Evolutionary conservation across 2,113 vertebrate species (phyloP).

Genomic region (Rana temporaria): DNA sequence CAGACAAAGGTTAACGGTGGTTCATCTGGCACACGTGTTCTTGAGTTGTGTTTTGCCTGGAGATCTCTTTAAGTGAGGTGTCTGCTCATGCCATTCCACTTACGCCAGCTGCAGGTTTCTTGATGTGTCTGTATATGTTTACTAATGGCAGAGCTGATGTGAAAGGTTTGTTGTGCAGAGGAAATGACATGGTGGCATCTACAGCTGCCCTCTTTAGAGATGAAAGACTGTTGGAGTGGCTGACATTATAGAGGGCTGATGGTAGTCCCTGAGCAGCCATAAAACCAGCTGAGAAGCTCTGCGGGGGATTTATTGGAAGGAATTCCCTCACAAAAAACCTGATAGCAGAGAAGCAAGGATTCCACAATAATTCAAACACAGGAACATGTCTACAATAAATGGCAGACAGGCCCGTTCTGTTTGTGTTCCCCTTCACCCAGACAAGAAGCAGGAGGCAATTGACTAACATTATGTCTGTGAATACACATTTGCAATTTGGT

Average conservation of each 20-base stretch:
- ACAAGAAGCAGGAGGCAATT: slow-evolving; percentile 26
- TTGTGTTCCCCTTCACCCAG: slow-evolving; percentile 6
- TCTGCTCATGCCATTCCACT: no score
- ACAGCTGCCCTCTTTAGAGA: background rate
- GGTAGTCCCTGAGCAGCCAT: slow-evolving; percentile 12
- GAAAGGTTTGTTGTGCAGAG: background rate
- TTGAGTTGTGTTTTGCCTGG: background rate
- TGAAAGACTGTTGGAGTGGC: background rate
- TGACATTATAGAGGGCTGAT: background rate
- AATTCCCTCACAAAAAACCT: background rate
- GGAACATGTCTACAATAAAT: background rate
- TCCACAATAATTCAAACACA: background rate
- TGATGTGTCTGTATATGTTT: background rate
- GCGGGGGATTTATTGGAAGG: background rate
- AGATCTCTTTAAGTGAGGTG: no score
- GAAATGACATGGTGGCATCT: background rate
- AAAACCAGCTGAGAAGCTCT: background rate
- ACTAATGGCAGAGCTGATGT: background rate
- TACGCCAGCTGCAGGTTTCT: background rate
- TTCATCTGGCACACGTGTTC: background rate
- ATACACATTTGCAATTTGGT: slow-evolving; percentile 17
- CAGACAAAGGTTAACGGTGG: background rate
- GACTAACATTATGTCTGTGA: background rate
- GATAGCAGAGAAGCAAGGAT: background rate
- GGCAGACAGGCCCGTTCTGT: background rate